phyloP scores from a whole-genome alignment of 1,140 invertebrate genomes.

The Drosophila grimshawi region DNA sequence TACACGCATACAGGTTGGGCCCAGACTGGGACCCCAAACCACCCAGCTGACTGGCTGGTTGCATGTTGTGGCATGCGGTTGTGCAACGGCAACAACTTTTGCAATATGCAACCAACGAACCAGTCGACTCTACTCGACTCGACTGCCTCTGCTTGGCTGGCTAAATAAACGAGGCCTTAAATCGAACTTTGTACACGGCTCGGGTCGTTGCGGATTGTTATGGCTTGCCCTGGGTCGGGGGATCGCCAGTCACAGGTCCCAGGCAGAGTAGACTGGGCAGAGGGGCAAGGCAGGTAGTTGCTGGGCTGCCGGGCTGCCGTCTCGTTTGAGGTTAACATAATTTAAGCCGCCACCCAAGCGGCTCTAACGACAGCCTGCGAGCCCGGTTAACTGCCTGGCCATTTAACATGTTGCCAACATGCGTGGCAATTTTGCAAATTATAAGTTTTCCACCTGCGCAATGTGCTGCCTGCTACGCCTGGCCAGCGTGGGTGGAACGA shows the following conservation, averaged over 20 bases:
- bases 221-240: background rate
- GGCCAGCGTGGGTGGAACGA: background rate
- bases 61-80: slow-evolving; percentile 81
- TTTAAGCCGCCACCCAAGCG: slow-evolving; percentile 61
- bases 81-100: slow-evolving; percentile 78
- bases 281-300: slow-evolving; percentile 13
- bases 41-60: slow-evolving; percentile 38
- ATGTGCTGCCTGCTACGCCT: slow-evolving; percentile 53
- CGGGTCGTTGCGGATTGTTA: slow-evolving; percentile 34
- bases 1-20: background rate
- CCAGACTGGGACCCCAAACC: slow-evolving; percentile 13
- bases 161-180: slow-evolving; percentile 83
- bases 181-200: slow-evolving; percentile 77
- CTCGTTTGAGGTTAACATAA: slow-evolving; percentile 84
- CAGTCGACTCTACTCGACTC: slow-evolving; percentile 47
- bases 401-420: slow-evolving; percentile 79
- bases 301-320: slow-evolving; percentile 40
- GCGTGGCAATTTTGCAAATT: slow-evolving; percentile 79
- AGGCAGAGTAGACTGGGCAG: background rate
- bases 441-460: slow-evolving; percentile 81
- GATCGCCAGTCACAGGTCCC: slow-evolving; percentile 10
- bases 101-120: slow-evolving; percentile 73
- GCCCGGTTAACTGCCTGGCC: slow-evolving; percentile 55
- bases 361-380: slow-evolving; percentile 42
- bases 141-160: slow-evolving; percentile 47